phyloP scores from a whole-genome alignment of 2,113 vertebrate genomes.

The Vicugna pacos region DNA sequence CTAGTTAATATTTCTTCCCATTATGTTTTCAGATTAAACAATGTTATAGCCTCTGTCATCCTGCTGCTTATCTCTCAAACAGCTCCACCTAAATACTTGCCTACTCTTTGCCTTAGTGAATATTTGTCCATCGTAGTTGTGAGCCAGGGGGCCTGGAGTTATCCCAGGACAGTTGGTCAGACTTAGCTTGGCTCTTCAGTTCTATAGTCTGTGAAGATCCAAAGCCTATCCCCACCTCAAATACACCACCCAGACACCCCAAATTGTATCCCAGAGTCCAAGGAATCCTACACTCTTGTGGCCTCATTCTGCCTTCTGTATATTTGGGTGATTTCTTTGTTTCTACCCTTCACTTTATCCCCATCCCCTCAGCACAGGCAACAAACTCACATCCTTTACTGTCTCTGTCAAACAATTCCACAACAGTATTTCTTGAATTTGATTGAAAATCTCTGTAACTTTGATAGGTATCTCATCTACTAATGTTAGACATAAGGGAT shows the following conservation, averaged over 20 bases:
- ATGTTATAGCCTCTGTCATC: not conserved
- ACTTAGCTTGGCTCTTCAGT: not conserved
- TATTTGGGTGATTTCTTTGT: not conserved
- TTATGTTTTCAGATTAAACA: constrained; percentile 35
- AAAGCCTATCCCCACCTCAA: not conserved
- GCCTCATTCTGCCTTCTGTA: not conserved
- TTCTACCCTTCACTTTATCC: not conserved
- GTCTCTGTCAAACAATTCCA: not conserved
- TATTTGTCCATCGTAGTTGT: not conserved
- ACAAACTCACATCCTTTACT: not conserved
- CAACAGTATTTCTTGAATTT: not conserved
- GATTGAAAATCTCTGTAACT: not conserved
- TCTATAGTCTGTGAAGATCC: not conserved
- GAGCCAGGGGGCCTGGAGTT: not conserved
- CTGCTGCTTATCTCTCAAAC: not conserved
- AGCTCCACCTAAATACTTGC: not conserved
- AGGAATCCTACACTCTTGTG: not conserved
- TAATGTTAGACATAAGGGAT: not conserved
- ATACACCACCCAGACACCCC: too few relatives aligned
- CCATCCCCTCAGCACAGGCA: too few relatives aligned
- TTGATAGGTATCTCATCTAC: not conserved
- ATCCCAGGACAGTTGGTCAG: not conserved
- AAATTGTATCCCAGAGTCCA: fast-evolving
- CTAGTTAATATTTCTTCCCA: constrained; percentile 54
- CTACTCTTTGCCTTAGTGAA: not conserved